Base-by-base conservation (phyloP, 30 jellyfish, hydroid and myxozoan genomes). In the Hydractinia echinata region DNA sequence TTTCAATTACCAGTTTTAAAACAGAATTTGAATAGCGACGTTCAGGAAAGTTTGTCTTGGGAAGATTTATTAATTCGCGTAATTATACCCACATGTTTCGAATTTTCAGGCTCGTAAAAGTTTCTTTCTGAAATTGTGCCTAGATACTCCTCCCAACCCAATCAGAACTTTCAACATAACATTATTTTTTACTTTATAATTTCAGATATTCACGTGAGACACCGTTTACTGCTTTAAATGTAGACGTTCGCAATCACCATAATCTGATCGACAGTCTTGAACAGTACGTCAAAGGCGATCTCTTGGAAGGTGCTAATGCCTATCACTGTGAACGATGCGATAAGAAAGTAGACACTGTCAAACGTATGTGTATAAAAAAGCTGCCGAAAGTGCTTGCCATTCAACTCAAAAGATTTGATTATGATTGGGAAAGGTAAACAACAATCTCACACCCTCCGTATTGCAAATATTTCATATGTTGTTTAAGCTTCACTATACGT, bases 301-400 rank as follows among this genome's bases (percentile, higher is more conserved):
- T 91, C 58, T 85, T 91, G 20, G 97, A 91, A 73, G 97, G 97
- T n/a, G 97, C 97, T 4, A 91, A 91, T 72, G 97, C 97, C 10
- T 91, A 91, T 64, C 86, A 91, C 72, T 91, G 97, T 76, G 97
- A 91, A 86, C 55, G 88, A 73, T 91, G 97, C 81, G 97, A 91
- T 61, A 91, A 91, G 72, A 91, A 91, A 90, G 97, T 91, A 72
- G 97, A 91, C 84, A 91, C 97, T 4, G 97, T 91, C 72, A 91
- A 91, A 79, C 82, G 97, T 70, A 84, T 91, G 97, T 91, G 97
- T 72, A 91, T 91, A 79, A 86, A 86, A 76, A 91, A 85, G 58
- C 84, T 86, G 7, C 97, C 97, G 14, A 82, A 91, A 72, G 97
- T 91, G 3, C 86, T 91, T 4, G 97, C 97, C 4, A 91, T 91